Conservation (phyloP, 35 echinoderm and acorn worm genomes). For the Hemicentrotus pulcherrimus region DNA sequence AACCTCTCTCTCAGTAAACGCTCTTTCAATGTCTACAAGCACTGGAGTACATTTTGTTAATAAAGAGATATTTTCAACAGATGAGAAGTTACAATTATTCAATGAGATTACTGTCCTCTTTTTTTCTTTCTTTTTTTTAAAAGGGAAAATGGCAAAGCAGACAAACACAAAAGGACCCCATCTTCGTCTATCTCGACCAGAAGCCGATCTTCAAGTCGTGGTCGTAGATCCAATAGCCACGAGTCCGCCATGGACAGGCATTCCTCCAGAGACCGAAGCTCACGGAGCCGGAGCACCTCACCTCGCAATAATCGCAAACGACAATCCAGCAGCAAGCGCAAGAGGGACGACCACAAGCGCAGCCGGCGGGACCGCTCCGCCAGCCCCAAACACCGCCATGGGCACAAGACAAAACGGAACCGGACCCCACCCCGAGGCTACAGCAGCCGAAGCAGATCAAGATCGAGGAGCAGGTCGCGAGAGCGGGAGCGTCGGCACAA, state of each 20-base stretch:
- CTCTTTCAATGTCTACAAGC: too few relatives aligned
- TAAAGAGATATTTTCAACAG: too few relatives aligned
- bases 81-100: too few relatives aligned
- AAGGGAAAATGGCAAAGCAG: conserved; percentile 26
- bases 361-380: not conserved
- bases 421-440: conserved; percentile 22
- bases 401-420: conserved; percentile 20
- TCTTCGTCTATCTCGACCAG: not conserved
- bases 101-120: not conserved
- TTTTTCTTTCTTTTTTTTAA: not conserved
- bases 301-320: conserved; percentile 39
- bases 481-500: conserved; percentile 42
- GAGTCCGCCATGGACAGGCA: conserved; percentile 13
- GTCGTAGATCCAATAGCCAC: conserved; percentile 16
- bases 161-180: conserved; percentile 26
- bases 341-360: conserved; percentile 37
- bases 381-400: conserved; percentile 34
- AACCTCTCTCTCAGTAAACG: too few relatives aligned
- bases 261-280: conserved; percentile 23
- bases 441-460: conserved; percentile 16
- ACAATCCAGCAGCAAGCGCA: conserved; percentile 23
- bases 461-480: not conserved
- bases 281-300: not conserved
- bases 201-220: conserved; percentile 4
- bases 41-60: too few relatives aligned